A percentile compares a stretch with the other conserved stretches of the same genome.
Conservation (phyloP, 1,140 invertebrate species). For the Aphis craccivora region DNA sequence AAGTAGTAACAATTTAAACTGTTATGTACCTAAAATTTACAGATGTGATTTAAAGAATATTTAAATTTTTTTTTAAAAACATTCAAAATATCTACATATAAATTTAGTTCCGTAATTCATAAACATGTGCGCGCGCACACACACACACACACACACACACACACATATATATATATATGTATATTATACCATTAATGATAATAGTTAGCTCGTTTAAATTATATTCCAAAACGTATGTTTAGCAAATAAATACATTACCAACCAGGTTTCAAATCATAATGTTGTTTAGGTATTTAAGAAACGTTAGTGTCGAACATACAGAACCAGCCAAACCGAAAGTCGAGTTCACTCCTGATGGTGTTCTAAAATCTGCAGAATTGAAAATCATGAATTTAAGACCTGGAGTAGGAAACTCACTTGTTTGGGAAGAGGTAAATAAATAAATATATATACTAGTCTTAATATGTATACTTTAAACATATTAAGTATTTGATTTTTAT, state of each 20-base stretch:
- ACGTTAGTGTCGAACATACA: conserved; percentile 78
- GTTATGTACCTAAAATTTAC: not conserved
- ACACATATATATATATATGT: no score
- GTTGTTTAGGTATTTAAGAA: conserved; percentile 76
- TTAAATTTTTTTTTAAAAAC: no score
- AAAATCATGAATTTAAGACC: conserved; percentile 92
- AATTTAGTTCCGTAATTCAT: not conserved
- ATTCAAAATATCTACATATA: not conserved
- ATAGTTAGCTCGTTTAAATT: not conserved
- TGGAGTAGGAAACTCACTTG: conserved; percentile 76
- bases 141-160: no score
- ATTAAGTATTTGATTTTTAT: not conserved
- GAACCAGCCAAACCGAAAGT: conserved; percentile 81
- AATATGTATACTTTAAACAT: not conserved
- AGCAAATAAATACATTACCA: not conserved
- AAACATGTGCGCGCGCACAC: not conserved
- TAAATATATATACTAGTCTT: not conserved
- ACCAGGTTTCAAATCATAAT: not conserved
- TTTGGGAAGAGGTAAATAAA: conserved; percentile 86
- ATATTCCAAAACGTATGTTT: not conserved
- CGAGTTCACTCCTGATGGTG: conserved; percentile 89
- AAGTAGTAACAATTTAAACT: not conserved
- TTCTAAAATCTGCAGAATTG: conserved; percentile 83
- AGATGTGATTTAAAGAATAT: not conserved
- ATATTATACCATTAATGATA: not conserved